Percentiles rank a stretch among this genome's conserved stretches.
phyloP scores from a whole-genome alignment of 2,797 vertebrate genomes.

The Adelosebastes latens region DNA sequence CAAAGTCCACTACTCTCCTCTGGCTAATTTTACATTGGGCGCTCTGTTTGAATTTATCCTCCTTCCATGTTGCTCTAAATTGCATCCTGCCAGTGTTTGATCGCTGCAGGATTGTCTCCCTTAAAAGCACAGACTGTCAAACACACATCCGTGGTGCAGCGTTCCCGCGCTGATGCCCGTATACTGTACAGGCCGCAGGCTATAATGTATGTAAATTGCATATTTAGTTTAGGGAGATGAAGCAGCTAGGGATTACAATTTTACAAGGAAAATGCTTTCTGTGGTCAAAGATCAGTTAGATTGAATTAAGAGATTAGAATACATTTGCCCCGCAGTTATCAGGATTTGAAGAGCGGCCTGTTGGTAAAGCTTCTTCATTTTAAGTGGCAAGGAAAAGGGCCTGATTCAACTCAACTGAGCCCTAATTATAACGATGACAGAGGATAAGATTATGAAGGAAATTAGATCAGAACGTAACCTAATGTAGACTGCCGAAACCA shows the following conservation, averaged over 20 bases:
- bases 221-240: conserved; percentile 78
- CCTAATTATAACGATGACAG: conserved; percentile 59
- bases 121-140: conserved; percentile 63
- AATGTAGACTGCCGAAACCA: conserved; percentile 7
- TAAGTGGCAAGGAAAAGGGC: conserved; percentile 51
- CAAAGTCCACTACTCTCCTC: conserved; percentile 66
- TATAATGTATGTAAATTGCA: conserved; percentile 82
- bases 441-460: conserved; percentile 58
- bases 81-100: conserved; percentile 69
- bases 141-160: conserved; percentile 32
- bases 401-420: conserved; percentile 64
- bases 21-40: conserved; percentile 69
- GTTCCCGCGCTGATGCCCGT: conserved; percentile 32
- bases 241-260: conserved; percentile 76
- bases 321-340: conserved; percentile 74
- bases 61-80: conserved; percentile 68
- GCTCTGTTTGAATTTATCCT: conserved; percentile 63
- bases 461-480: conserved; percentile 44
- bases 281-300: conserved; percentile 81
- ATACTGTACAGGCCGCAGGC: conserved; percentile 49
- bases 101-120: conserved; percentile 60
- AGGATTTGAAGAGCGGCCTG: conserved; percentile 66
- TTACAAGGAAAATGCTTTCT: conserved; percentile 77
- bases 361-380: conserved; percentile 66
- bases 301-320: conserved; percentile 84